A percentile compares a stretch with the other conserved stretches of the same genome.
These are phyloP conservation scores for Cataglyphis albicans DNA, from an alignment of 2,888 invertebrate species.

Conservation along the genomic window DNA sequence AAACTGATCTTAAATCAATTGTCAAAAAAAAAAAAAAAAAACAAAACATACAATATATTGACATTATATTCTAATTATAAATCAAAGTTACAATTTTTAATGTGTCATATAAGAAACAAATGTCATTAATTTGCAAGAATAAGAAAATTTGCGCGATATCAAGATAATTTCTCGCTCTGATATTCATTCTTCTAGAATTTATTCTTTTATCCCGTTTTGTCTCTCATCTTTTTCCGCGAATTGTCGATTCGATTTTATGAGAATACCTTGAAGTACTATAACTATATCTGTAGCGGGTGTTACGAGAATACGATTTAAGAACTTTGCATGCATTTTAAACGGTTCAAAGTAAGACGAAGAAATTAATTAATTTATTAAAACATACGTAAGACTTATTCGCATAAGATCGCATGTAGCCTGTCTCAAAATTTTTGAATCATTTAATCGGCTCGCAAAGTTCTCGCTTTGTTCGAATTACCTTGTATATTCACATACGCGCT, in stretches of 20 bases:
- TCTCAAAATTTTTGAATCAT: constrained; percentile 13
- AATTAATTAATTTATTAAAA: constrained; percentile 33
- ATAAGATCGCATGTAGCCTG: background rate
- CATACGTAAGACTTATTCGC: constrained; percentile 59
- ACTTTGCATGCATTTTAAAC: constrained; percentile 27
- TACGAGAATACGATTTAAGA: constrained; percentile 18
- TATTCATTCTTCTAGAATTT: constrained; percentile 16
- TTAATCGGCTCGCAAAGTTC: constrained; percentile 31
- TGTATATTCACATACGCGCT: constrained; percentile 28
- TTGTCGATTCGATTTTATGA: constrained; percentile 80
- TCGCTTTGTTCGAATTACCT: constrained; percentile 30
- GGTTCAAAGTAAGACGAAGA: constrained; percentile 15
- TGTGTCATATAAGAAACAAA: constrained; percentile 2
- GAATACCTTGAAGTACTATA: constrained; percentile 68
- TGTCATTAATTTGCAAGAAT: background rate
- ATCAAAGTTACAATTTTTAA: background rate
- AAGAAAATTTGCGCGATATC: constrained; percentile 45
- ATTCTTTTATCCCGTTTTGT: constrained; percentile 27
- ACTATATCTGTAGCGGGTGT: constrained; percentile 27
- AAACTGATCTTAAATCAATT: background rate
- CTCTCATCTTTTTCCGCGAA: constrained; percentile 57
- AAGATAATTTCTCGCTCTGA: constrained; percentile 59
- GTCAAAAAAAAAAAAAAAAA: background rate
- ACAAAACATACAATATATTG: background rate
- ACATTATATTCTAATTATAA: constrained; percentile 16